Conservation (phyloP, 2,797 vertebrate species). For the Pristis pectinata region DNA sequence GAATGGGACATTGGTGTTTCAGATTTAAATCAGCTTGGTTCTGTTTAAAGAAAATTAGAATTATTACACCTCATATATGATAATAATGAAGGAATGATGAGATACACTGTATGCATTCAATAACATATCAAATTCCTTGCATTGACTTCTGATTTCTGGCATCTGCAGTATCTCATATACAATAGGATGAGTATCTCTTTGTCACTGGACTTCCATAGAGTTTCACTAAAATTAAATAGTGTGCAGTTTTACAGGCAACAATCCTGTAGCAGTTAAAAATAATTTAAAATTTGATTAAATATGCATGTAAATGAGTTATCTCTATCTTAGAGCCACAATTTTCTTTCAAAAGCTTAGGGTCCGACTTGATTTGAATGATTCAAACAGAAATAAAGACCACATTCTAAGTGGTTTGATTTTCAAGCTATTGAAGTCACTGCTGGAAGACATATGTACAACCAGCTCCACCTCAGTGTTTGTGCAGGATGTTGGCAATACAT, state of each 20-base stretch:
- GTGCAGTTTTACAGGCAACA: not conserved
- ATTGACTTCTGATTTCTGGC: not conserved
- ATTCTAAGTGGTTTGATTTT: not conserved
- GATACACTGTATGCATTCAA: no score
- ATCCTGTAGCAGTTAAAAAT: not conserved
- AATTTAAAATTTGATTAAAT: constrained; percentile 8
- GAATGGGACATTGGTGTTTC: not conserved
- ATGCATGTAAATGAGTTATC: not conserved
- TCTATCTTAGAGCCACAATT: not conserved
- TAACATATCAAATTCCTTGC: not conserved
- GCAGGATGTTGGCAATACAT: not conserved
- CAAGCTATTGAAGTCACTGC: not conserved
- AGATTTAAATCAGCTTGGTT: no score
- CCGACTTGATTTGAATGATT: not conserved
- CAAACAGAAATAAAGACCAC: not conserved
- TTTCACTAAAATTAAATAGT: not conserved
- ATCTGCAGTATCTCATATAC: not conserved
- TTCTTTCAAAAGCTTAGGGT: not conserved
- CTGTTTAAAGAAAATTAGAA: no score
- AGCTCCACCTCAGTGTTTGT: not conserved
- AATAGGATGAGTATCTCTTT: not conserved
- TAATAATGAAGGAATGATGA: not conserved
- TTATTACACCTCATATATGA: no score
- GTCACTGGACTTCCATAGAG: not conserved
- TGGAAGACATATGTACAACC: not conserved